Percentiles rank a stretch among this genome's conserved stretches.
These are phyloP conservation scores for Caradrina clavipalpis DNA, from an alignment of 2,888 invertebrate species.

Conservation along the genomic window DNA sequence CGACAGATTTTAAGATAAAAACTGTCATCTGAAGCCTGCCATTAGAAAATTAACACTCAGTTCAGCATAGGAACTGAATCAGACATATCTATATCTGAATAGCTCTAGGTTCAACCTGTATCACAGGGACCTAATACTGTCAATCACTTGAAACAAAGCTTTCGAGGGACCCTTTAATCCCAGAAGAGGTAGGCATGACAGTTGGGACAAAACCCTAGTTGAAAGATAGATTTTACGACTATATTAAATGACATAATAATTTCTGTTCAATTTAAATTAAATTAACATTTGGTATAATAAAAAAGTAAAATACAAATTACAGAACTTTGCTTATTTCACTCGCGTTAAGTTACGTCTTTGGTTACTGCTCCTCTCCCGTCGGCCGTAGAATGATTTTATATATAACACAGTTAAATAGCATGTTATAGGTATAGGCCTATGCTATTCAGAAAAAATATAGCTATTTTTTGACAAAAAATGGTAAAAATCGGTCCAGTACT, in stretches of 20 bases:
- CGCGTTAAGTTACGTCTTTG: too few relatives aligned
- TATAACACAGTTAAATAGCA: too few relatives aligned
- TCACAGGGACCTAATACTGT: conserved; percentile 35
- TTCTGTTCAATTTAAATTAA: too few relatives aligned
- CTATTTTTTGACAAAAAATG: too few relatives aligned
- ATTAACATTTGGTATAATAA: too few relatives aligned
- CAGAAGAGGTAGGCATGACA: conserved; percentile 31
- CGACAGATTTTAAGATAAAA: background rate
- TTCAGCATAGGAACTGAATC: background rate
- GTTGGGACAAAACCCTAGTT: conserved; percentile 6
- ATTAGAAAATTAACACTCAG: conserved; percentile 24
- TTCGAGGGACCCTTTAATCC: conserved; percentile 27
- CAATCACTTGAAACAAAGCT: conserved; percentile 42
- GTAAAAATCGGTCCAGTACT: too few relatives aligned
- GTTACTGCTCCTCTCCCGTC: too few relatives aligned
- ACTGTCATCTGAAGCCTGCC: background rate
- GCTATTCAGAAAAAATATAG: too few relatives aligned
- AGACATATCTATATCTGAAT: conserved; percentile 3
- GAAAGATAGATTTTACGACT: conserved; percentile 9
- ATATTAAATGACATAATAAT: conserved; percentile 35
- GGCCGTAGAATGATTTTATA: too few relatives aligned
- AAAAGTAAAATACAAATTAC: too few relatives aligned
- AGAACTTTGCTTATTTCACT: too few relatives aligned
- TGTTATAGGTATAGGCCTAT: too few relatives aligned
- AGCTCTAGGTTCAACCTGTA: conserved; percentile 25